Conservation (phyloP, 2,888 invertebrate species). For the Epiblema foenella region DNA sequence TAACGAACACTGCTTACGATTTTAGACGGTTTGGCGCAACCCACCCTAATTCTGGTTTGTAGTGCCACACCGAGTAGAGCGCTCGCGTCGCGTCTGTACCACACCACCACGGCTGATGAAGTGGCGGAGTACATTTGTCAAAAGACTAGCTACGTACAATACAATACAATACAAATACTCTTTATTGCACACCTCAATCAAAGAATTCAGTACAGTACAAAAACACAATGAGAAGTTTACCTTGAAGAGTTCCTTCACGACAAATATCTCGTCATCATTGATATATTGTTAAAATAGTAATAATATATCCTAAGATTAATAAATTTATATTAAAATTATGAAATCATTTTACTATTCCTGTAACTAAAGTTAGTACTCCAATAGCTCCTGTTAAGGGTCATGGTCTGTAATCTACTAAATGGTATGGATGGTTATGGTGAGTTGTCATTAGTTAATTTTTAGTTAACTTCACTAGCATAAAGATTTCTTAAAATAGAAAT, state of each 20-base stretch:
- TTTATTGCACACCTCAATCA: too few relatives aligned
- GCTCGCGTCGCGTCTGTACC: too few relatives aligned
- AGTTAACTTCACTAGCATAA: conserved; percentile 86
- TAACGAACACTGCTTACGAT: too few relatives aligned
- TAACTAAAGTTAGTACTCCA: conserved; percentile 83
- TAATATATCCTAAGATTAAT: conserved; percentile 79
- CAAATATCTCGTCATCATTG: conserved; percentile 90
- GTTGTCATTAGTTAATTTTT: conserved; percentile 79
- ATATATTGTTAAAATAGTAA: conserved; percentile 80
- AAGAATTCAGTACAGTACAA: too few relatives aligned
- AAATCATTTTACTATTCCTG: conserved; percentile 87
- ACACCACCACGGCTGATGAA: too few relatives aligned
- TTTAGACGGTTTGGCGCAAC: too few relatives aligned
- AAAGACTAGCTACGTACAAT: too few relatives aligned
- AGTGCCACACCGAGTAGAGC: too few relatives aligned
- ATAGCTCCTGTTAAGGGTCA: conserved; percentile 87
- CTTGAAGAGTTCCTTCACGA: conserved; percentile 88
- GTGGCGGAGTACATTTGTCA: too few relatives aligned
- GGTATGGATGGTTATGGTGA: conserved; percentile 85
- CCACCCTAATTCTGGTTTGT: too few relatives aligned
- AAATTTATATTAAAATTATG: conserved; percentile 82
- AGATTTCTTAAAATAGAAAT: conserved; percentile 52
- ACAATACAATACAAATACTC: too few relatives aligned
- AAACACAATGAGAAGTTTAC: too few relatives aligned
- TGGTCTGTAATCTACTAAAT: conserved; percentile 87